Evolutionary conservation across 2,888 invertebrate genomes (phyloP), one percentile per base, ranked within the genome.

Genomic region (Eurytoma californica): DNA sequence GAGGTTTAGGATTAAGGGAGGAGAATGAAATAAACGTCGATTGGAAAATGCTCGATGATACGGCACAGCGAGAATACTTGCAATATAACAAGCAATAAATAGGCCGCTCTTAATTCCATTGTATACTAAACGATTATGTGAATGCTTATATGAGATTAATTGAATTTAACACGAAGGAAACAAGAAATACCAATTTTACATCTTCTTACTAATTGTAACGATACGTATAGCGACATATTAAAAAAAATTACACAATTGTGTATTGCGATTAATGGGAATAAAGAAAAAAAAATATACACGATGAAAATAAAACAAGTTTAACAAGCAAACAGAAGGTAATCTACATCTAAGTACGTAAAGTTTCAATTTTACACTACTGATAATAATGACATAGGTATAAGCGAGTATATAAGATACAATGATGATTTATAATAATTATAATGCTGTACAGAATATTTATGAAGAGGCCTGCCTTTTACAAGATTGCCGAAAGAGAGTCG

Each of bases 321-420:
- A 84, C 78, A 83, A 85, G 83, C 83, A 84, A 70, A 83, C 84
- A 86, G 86, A 85, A 84, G 85, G 82, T 87, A 88, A 87, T 87
- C 84, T 88, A 86, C 80, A 87, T 87, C 85, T 87, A 89, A 88
- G 87, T 89, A 88, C 87, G 88, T 87, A 88, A 90, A 86, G 86
- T 89, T 90, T 89, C 87, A 89, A 89, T 89, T 90, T 89, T 90
- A 90, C 90, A 90, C 90, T 90, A 90, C 87, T 86, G 88, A 90
- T 90, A 90, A 90, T 89, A 90, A 90, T 89, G 87, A 88, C 85
- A 86, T 89, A 89, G 89, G 83, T 85, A 86, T 88, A 89, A 88
- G 88, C 72, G 77, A 79, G 84, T 88, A 89, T 87, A 87, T 88
- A 89, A 89, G 86, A 88, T 86, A 86, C 79, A 86, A 79, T 87